Evolutionary conservation across 2,797 vertebrate species (phyloP).

Genomic region (Arnoldichthys spilopterus): DNA sequence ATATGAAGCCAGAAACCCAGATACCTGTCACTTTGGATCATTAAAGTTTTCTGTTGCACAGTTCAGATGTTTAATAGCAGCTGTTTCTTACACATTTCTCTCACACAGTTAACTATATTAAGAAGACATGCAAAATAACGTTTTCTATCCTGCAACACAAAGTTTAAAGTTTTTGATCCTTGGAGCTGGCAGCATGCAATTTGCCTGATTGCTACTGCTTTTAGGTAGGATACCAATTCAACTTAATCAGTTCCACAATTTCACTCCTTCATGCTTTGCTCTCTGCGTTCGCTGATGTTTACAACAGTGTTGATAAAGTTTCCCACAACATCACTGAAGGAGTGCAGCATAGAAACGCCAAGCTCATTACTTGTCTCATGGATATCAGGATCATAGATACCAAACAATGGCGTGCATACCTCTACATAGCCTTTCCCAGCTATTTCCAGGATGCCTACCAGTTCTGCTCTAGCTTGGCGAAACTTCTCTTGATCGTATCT

Average conservation of each 20-base stretch:
- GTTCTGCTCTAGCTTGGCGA: conserved; percentile 74
- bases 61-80: not conserved
- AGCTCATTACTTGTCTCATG: conserved; percentile 92
- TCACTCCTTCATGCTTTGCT: conserved; percentile 52
- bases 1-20: too few relatives aligned
- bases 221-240: not conserved
- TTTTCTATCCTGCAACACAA: not conserved
- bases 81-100: not conserved
- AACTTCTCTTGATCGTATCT: conserved; percentile 85
- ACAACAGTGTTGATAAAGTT: conserved; percentile 78
- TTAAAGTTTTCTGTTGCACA: not conserved
- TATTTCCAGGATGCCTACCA: conserved; percentile 79
- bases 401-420: conserved; percentile 86
- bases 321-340: conserved; percentile 85
- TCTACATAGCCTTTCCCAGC: conserved; percentile 81
- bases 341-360: conserved; percentile 84
- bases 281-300: conserved; percentile 66
- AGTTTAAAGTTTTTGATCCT: not conserved
- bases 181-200: not conserved
- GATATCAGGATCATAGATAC: conserved; percentile 88
- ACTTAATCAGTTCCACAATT: conserved; percentile 13
- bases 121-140: not conserved
- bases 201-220: not conserved
- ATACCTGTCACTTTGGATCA: not conserved
- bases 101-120: not conserved